Evolutionary conservation across 92 coral and sea anemone species (phyloP).

Genomic region (Diadumene lineata): DNA sequence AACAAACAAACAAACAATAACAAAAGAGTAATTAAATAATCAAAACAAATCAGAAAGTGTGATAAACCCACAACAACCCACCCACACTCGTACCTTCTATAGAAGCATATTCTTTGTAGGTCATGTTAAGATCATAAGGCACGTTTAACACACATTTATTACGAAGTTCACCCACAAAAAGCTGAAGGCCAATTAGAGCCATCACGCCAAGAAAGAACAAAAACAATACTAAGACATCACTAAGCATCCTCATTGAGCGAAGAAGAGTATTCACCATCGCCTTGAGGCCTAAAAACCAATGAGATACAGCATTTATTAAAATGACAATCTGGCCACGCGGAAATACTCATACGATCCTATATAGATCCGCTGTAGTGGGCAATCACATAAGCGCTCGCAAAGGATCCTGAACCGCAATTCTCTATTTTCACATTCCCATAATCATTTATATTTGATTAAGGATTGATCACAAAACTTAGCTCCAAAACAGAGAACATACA

Average conservation of each 20-base stretch:
- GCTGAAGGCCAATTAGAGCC: constrained; percentile 90
- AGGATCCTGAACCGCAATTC: no score
- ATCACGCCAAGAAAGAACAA: constrained; percentile 89
- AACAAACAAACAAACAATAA: no score
- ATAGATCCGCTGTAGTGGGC: no score
- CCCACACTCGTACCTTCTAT: constrained; percentile 26
- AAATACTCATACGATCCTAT: no score
- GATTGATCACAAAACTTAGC: no score
- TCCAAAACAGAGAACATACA: no score
- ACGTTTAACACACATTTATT: constrained; percentile 67
- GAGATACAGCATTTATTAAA: not conserved
- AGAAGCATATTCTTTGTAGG: constrained; percentile 31
- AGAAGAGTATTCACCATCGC: constrained; percentile 92
- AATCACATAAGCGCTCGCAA: no score
- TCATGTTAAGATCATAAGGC: constrained; percentile 1
- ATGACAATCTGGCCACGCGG: no score
- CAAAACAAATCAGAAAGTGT: no score
- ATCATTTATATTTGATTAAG: no score
- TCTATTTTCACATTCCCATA: no score
- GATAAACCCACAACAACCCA: not conserved
- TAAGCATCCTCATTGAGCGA: constrained; percentile 82
- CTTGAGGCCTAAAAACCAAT: constrained; percentile 16
- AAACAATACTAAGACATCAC: constrained; percentile 81
- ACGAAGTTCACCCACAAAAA: constrained; percentile 82
- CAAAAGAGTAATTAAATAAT: no score